Percentiles rank a stretch among this genome's conserved stretches.
These are phyloP conservation scores for Limnodromus scolopaceus DNA, from an alignment of 2,797 vertebrate species.

Conservation along the genomic window DNA sequence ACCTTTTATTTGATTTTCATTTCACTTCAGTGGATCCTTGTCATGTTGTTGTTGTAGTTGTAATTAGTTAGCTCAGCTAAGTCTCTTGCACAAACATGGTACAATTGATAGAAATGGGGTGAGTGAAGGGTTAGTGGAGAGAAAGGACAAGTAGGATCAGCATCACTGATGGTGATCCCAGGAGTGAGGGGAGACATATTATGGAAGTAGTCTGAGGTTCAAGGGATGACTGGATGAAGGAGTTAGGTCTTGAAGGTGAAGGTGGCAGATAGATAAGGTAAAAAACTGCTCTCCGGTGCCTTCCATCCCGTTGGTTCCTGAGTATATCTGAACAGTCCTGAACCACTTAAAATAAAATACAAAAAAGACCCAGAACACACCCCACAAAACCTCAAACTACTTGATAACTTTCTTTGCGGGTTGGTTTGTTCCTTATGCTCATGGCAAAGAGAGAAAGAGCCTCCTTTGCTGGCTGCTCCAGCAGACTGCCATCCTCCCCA, in stretches of 20 bases:
- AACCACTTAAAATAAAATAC: not conserved
- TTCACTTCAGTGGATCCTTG: not conserved
- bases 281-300: not conserved
- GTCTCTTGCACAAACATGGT: not conserved
- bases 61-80: not conserved
- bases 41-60: not conserved
- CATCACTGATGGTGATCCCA: not conserved
- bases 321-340: not conserved
- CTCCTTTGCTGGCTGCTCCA: not conserved
- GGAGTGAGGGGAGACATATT: not conserved
- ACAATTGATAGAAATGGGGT: not conserved
- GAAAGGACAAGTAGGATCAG: not conserved
- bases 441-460: not conserved
- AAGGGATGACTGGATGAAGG: not conserved
- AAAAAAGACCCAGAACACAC: not conserved
- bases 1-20: not conserved
- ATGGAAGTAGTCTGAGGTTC: not conserved
- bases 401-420: not conserved
- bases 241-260: not conserved
- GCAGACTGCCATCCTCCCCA: not conserved
- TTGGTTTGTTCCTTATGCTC: not conserved
- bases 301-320: not conserved
- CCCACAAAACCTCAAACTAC: not conserved
- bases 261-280: not conserved
- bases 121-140: not conserved